Conservation (phyloP, 1,140 invertebrate species). For the Himalopsyche phryganea region DNA sequence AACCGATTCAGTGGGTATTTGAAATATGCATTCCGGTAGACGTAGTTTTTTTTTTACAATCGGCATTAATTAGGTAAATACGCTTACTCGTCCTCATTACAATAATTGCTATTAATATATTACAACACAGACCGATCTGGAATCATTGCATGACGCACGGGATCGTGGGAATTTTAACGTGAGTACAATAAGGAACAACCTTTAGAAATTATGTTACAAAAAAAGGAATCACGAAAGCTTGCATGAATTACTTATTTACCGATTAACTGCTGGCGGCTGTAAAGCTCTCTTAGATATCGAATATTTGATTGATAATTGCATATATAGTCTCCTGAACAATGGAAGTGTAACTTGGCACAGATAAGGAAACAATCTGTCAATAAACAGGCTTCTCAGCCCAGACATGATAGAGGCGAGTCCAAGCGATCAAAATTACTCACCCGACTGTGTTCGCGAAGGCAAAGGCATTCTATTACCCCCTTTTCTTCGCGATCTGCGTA, state of each 20-base stretch:
- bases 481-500: conserved; percentile 80
- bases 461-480: conserved; percentile 66
- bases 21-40: too few species aligned
- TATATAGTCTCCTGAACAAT: too few species aligned
- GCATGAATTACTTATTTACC: conserved; percentile 17
- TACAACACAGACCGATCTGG: background rate
- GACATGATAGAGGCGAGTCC: conserved; percentile 24
- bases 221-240: conserved; percentile 17
- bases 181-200: conserved; percentile 24
- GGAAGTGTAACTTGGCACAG: background rate
- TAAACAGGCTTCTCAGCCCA: conserved; percentile 21
- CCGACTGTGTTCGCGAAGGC: conserved; percentile 28
- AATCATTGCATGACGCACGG: conserved; percentile 13
- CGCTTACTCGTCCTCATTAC: too few species aligned
- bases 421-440: conserved; percentile 19
- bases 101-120: background rate
- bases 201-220: conserved; percentile 13
- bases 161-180: conserved; percentile 18
- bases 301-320: too few species aligned
- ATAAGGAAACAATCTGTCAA: conserved; percentile 19
- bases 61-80: too few species aligned
- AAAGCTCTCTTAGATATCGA: too few species aligned
- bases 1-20: too few species aligned
- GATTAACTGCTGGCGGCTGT: conserved; percentile 3
- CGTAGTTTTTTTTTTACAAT: too few species aligned